Evolutionary conservation across 2,797 vertebrate species (phyloP).

Genomic region (Peromyscus attwateri): DNA sequence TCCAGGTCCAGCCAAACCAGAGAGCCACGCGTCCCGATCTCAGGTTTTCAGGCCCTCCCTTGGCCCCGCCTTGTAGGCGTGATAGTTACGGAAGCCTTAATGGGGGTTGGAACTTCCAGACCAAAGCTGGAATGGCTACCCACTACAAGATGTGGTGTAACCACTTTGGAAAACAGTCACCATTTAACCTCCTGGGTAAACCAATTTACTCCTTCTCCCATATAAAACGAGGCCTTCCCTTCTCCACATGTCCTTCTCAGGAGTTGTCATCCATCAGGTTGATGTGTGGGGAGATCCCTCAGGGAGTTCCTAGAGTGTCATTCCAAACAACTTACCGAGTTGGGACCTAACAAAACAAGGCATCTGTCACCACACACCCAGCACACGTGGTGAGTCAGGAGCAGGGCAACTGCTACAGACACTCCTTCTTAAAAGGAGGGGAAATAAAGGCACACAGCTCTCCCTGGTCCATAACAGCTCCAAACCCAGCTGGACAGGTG

Average conservation of each 20-base stretch:
- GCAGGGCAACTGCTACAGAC: accelerated
- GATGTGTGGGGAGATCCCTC: background rate
- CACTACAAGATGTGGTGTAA: background rate
- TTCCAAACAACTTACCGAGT: background rate
- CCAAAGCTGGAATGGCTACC: too few relatives aligned
- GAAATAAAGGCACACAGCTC: background rate
- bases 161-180: background rate
- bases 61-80: too few relatives aligned
- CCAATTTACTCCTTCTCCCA: background rate
- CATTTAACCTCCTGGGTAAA: background rate
- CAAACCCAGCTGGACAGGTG: background rate
- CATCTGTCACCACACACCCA: background rate
- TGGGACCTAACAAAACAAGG: background rate
- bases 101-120: too few relatives aligned
- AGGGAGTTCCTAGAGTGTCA: background rate
- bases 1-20: too few relatives aligned
- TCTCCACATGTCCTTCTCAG: background rate
- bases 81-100: too few relatives aligned
- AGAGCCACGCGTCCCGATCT: too few relatives aligned
- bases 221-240: background rate
- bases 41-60: too few relatives aligned
- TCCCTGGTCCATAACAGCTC: background rate
- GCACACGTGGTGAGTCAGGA: accelerated
- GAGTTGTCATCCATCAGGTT: background rate
- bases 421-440: background rate